Evolutionary conservation across 2,797 vertebrate species (phyloP), one percentile per base, ranked within the genome.

Genomic region (Vultur gryphus): DNA sequence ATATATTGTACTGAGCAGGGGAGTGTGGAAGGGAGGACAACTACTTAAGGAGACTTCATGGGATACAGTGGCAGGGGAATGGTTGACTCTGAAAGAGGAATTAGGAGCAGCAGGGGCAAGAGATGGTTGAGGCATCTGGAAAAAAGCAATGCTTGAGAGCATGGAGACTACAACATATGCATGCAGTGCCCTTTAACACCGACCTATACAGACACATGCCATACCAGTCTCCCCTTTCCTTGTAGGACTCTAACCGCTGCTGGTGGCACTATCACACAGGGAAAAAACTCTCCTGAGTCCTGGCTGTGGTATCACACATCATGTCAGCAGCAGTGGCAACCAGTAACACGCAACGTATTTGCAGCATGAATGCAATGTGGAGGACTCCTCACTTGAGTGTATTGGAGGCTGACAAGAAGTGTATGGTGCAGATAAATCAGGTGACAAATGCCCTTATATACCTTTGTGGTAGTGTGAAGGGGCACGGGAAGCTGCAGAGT

Each of bases 281-380:
- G 8, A 73, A 48, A 82, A 70, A 87, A 41, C 19, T 73, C 17
- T 28, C 24, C 31, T 8, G 24, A 58, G 51, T 25, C 58, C 54
- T 46, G n/a, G 9, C 43, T 73, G 35, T 66, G 70, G 21, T n/a
- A 41, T 81, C 75, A 69, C 46, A 54, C 46, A 26, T 43, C 19
- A 0, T 16, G 28, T 54, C 94, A 92, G 44, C 76, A 77, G 25
- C 23, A 72, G 51, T 8, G 26, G 25, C 57, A 89, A 72, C n/a
- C 55, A 18, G 37, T 28, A 43, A 55, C 57, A 6, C 3, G 24
- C 28, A 61, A 39, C 0, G 0, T 29, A 25, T 65, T 79, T 66
- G 41, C 37, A 46, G 41, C 10, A 21, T 9, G 23, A 65, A 77
- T 41, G 29, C 62, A 72, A 29, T 5, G 11, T 2, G 0, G 14